Evolutionary conservation across 2,113 vertebrate genomes (phyloP), one percentile per base, ranked within the genome.

Genomic region (Bufo gargarizans): DNA sequence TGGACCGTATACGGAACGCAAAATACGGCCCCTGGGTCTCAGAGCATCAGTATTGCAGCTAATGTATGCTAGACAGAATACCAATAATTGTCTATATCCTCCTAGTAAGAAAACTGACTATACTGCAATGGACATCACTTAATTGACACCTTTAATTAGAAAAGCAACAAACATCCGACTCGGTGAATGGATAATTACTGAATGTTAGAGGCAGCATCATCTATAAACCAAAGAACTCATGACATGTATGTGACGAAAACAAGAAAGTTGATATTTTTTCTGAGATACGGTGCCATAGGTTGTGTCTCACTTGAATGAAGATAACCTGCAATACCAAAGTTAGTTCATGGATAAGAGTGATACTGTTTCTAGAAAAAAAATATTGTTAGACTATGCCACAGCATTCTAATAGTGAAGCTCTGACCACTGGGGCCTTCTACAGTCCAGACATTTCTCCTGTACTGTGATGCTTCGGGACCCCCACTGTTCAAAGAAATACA

Each of bases 131-230:
- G 16, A 59, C 55, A 58, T 85, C 33, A 76, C 45, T 85, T 49
- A 33, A 33, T 17, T 74, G 33, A 76, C 53, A 85, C 43, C 83
- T 76, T 85, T 85, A 74, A 85, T 85, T 74, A 76, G 43, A 85
- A 45, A 74, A 10, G 33, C 63, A 47, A 47, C 43, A 72, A 67
- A 85, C 50, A 74, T 12, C 43, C 67, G 19, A 59, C 69, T 47
- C 20, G 19, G 33, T 22, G 63, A n/a, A 33, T 8, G 55, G 47
- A 55, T 49, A 84, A 71, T 84, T 84, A 84, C 20, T 47, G 53
- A 0, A 67, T 56, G 10, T 22, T 50, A 82, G 1, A 11, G 12
- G 59, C 43, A 63, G 19, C 20, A 53, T 45, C 4, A 45, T 71
- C 69, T 72, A 14, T 72, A 72, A 72, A 17, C 69, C 47, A 72